Conservation (phyloP, 2,797 vertebrate species). For the Phylloscopus collybita region DNA sequence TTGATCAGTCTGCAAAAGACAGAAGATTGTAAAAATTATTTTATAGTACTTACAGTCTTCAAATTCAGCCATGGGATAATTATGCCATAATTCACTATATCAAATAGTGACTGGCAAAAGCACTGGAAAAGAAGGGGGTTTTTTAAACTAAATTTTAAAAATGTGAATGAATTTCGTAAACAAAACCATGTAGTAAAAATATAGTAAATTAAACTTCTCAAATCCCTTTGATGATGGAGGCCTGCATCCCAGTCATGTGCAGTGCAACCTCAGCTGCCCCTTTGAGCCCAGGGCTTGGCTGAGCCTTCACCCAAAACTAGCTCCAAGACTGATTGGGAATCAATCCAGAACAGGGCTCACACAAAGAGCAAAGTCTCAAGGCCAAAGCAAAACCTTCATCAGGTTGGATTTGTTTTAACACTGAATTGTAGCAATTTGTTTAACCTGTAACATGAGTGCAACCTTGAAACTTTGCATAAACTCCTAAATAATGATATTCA, state of each 20-base stretch:
- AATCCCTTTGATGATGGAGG: background rate
- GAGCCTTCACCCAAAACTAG: background rate
- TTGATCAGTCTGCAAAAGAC: too few species aligned
- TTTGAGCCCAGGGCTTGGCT: background rate
- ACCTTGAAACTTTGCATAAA: too few species aligned
- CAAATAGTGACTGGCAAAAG: slow-evolving; percentile 68
- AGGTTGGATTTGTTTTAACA: too few species aligned
- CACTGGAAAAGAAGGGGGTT: slow-evolving; percentile 70
- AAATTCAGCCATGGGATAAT: too few species aligned
- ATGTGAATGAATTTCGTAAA: background rate
- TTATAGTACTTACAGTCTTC: too few species aligned
- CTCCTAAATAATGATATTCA: too few species aligned
- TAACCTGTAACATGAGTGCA: too few species aligned
- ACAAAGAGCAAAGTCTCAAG: background rate
- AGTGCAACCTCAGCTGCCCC: background rate
- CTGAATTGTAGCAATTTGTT: too few species aligned
- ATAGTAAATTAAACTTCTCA: fast-evolving
- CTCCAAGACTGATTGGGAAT: too few species aligned
- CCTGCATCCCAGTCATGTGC: fast-evolving
- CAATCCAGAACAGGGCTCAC: background rate
- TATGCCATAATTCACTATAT: too few species aligned
- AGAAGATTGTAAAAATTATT: too few species aligned
- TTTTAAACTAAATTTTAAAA: background rate
- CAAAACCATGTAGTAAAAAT: fast-evolving
- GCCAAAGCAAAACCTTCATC: background rate